Base-by-base conservation (phyloP, 2,888 invertebrate species). In the Spilosoma lubricipeda region DNA sequence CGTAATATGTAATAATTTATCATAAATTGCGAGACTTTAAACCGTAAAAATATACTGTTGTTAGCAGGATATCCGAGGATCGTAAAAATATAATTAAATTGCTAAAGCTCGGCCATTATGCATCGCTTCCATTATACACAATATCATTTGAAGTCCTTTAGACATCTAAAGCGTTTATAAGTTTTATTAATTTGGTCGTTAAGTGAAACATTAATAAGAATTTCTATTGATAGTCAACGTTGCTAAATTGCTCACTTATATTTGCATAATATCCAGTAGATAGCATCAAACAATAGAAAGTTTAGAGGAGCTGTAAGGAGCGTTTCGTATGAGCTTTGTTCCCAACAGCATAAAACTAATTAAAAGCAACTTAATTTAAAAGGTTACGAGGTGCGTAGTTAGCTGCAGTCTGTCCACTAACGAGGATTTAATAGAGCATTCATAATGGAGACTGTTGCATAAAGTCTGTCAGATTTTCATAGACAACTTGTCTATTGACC, bases 311-410 rank as follows among this genome's bases (percentile, higher is more conserved):
- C 33, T 45, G 23, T 11, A 42, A 52, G 66, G n/a, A 48, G 56
- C 70, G 73, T 42, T 73, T 70, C 15, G n/a, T 48, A 48, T 52
- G 30, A 65, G 69, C 27, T 66, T 66, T 73, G 27, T 70, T 39
- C 56, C 23, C 45, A 48, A 33, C 65, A 30, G 27, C 30, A 45
- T 30, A 56, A 45, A 72, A 70, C 42, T 74, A 71, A 74, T 74
- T 74, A 74, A 74, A 67, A 70, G 63, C 70, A 70, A 70, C 70
- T 74, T 70, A 70, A 42, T 56, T 45, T 59, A 73, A 63, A 70
- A 52, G 65, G 63, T n/a, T 36, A 23, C 18, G 20, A 42, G 71
- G 27, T 42, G n/a, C 45, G 36, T 64, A 64, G 64, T 69, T 52
- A 65, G 65, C 48, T 70, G 66, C 56, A 59, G 70, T 30, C 23